A percentile compares a stretch with the other conserved stretches of the same genome.
Evolutionary conservation across 2,797 vertebrate species (phyloP).

Genomic region (Gobio occitaniae): DNA sequence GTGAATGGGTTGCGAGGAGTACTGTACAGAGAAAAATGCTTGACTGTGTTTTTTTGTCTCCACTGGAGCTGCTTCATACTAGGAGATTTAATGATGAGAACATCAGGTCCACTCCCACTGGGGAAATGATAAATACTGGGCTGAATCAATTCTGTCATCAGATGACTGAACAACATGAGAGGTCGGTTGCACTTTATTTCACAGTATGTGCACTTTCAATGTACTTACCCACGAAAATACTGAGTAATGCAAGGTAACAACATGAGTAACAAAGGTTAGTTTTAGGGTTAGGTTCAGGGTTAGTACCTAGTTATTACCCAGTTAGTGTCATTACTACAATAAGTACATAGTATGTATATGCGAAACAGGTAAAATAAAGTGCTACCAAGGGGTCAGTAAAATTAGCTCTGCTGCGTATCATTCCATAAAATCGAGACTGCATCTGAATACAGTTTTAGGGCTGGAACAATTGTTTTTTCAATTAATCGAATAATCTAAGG

Average conservation of each 20-base stretch:
- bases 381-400: background rate
- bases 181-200: no score
- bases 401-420: background rate
- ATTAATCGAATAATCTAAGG: background rate
- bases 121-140: slow-evolving; percentile 4
- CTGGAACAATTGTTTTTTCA: background rate
- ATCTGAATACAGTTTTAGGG: background rate
- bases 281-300: no score
- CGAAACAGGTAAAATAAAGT: no score
- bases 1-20: background rate
- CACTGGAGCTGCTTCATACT: background rate
- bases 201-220: no score
- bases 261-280: no score
- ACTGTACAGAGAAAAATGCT: slow-evolving; percentile 20
- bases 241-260: no score
- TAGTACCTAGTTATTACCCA: no score
- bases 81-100: slow-evolving; percentile 23
- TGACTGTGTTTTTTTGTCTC: background rate
- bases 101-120: background rate
- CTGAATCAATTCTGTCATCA: background rate
- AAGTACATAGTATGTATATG: no score
- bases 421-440: no score
- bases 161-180: slow-evolving; percentile 9
- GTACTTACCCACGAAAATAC: no score
- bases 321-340: no score